phyloP scores from a whole-genome alignment of 1,140 invertebrate genomes.

The Myzus persicae region DNA sequence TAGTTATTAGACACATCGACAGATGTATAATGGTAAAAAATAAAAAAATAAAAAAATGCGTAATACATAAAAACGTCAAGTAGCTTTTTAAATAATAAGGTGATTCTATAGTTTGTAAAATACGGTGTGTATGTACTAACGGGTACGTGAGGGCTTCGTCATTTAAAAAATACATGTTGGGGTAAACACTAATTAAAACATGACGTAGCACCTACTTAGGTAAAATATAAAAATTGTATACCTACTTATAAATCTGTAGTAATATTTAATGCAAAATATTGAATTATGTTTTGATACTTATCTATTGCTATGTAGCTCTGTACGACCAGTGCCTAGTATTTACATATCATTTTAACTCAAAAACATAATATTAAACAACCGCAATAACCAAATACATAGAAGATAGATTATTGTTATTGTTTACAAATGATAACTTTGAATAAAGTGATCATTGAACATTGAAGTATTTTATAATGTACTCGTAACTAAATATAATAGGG shows the following conservation, averaged over 20 bases:
- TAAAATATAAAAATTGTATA: neutral
- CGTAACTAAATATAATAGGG: too few species aligned
- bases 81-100: constrained; percentile 23
- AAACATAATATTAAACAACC: neutral
- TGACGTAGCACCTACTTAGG: neutral
- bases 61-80: neutral
- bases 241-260: too few species aligned
- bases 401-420: neutral
- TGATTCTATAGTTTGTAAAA: neutral
- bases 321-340: neutral
- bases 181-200: neutral
- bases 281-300: neutral
- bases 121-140: neutral
- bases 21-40: constrained; percentile 15
- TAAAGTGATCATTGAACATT: too few species aligned
- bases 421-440: neutral
- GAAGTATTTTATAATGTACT: too few species aligned
- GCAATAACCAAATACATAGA: neutral
- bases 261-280: too few species aligned
- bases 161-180: neutral
- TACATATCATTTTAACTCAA: neutral
- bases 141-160: neutral
- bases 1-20: constrained; percentile 39
- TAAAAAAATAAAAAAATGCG: neutral
- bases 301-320: neutral